Base-by-base conservation (phyloP, 2,797 vertebrate genomes). In the Argentina silus region DNA sequence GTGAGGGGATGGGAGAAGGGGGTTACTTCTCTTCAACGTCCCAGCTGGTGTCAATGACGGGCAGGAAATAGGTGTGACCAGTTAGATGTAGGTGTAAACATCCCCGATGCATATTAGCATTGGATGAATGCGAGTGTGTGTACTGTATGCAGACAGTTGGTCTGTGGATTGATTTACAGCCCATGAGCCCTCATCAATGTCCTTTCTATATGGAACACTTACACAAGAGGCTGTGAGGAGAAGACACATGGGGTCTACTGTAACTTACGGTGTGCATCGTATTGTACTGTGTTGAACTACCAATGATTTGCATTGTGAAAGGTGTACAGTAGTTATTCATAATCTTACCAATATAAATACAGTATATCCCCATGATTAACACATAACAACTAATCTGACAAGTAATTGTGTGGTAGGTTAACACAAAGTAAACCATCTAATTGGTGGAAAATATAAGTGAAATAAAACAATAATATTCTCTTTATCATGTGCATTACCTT, bases 41-140 rank as follows among this genome's bases (percentile, higher is more conserved):
- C 12, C 48, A 27, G 6, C 5, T 68, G 23, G 50, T 48, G 21
- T 27, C 5, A 56, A 56, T 42, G 36, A 42, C 11, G 10, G 50
- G 51, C 50, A 56, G 51, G 27, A 56, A 68, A 68, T 17, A 68
- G 67, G 51, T 68, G 50, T 55, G 51, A 55, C 50, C 67, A 55
- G 21, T 7, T 63, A 36, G 61, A 17, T 10, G 27, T 51, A 47
- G 7, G 48, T 50, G 57, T 42, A n/a, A 63, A 43, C 27, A 63
- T 56, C 67, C 7, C 36, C 10, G 11, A 3, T n/a, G 36, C 55
- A 48, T n/a, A 48, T 47, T 48, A 48, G n/a, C 17, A 23, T 12
- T 36, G 44, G 45, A 6, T 51, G 44, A 36, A 59, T 45, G 56
- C 21, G 56, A 12, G 60, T 27, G 70, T 66, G 64, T 66, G 64